Percentiles rank a stretch among this genome's conserved stretches.
phyloP scores from a whole-genome alignment of 2,797 vertebrate species.

The Crenichthys baileyi region DNA sequence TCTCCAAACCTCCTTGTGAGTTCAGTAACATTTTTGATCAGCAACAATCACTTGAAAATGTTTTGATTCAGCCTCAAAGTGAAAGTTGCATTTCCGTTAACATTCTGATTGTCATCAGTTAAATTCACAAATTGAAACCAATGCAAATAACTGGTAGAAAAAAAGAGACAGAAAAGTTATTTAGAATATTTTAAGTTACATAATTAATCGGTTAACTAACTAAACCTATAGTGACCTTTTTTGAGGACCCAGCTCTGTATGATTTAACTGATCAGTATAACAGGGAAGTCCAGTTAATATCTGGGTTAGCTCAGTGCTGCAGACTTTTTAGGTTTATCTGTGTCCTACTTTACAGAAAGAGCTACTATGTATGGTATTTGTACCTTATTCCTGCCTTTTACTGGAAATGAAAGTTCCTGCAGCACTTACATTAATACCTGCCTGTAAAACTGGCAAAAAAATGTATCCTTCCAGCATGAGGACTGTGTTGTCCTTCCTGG shows the following conservation, averaged over 20 bases:
- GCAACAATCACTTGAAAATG: not conserved
- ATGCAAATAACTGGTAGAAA: not conserved
- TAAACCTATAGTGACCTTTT: not conserved
- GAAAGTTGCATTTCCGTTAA: not conserved
- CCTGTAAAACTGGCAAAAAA: not conserved
- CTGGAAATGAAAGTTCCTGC: not conserved
- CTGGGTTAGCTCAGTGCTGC: not conserved
- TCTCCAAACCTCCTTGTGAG: conserved; percentile 25
- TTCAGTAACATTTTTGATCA: conserved; percentile 34
- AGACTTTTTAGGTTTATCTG: not conserved
- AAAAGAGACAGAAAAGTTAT: not conserved
- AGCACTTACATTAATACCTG: not conserved
- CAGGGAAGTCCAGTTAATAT: not conserved
- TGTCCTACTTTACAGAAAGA: not conserved
- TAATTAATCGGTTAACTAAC: not conserved
- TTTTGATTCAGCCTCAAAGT: conserved; percentile 1
- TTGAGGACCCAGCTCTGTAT: not conserved
- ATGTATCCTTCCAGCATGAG: not conserved
- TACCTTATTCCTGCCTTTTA: no score
- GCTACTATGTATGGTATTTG: not conserved
- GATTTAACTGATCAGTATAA: not conserved
- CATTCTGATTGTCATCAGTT: conserved; percentile 2
- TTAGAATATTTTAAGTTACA: not conserved
- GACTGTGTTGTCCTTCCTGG: not conserved
- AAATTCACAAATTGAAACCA: conserved; percentile 4